phyloP scores from a whole-genome alignment of 2,113 vertebrate species.

The Chrysemys picta region DNA sequence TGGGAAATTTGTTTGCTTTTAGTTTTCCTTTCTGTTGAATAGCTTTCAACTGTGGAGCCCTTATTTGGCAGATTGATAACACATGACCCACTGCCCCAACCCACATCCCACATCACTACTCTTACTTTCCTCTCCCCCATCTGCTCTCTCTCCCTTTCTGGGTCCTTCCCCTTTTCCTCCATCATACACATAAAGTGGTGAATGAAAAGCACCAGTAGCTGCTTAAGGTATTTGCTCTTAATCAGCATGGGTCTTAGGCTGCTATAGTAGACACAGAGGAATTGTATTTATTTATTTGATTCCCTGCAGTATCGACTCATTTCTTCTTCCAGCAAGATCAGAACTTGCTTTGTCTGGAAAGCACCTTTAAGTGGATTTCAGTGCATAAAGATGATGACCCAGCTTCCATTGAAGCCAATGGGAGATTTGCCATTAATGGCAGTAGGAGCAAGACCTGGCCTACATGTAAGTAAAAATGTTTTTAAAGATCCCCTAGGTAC shows the following conservation, averaged over 20 bases:
- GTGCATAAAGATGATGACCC: no score
- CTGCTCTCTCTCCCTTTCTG: not conserved
- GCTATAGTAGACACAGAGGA: not conserved
- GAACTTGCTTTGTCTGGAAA: not conserved
- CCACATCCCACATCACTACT: not conserved
- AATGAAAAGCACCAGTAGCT: not conserved
- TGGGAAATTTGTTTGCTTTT: conserved; percentile 51
- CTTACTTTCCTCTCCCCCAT: not conserved
- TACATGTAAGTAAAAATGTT: not conserved
- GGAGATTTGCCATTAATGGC: not conserved
- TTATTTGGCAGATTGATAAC: conserved; percentile 53
- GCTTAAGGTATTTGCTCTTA: not conserved
- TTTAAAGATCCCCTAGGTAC: not conserved
- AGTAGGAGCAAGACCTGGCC: not conserved
- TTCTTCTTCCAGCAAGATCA: not conserved
- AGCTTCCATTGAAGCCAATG: not conserved
- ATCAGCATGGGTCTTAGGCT: not conserved
- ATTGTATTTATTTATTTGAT: not conserved
- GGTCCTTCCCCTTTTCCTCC: no score
- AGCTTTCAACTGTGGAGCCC: not conserved
- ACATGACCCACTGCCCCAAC: conserved; percentile 32
- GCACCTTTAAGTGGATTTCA: no score
- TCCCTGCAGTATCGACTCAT: not conserved
- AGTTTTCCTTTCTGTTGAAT: conserved; percentile 71
- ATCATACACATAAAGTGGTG: no score